These are phyloP conservation scores for Scaptomyza tumidula DNA, from an alignment of 2,888 invertebrate species.

Conservation along the genomic window DNA sequence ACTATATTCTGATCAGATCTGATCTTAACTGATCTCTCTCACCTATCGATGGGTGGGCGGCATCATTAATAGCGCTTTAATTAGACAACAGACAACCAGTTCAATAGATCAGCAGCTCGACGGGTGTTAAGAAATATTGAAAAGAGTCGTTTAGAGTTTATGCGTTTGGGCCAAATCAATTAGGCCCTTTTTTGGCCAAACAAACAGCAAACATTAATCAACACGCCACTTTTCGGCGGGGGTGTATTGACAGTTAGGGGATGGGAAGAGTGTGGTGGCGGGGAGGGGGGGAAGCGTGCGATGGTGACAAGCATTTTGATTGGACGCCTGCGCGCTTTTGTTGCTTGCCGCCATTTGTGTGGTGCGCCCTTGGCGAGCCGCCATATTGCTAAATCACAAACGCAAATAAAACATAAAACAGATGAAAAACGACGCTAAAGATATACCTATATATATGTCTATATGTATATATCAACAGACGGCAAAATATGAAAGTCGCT, in stretches of 20 bases:
- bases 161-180: constrained; percentile 61
- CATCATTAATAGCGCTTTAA: constrained; percentile 69
- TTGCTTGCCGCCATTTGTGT: constrained; percentile 60
- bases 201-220: constrained; percentile 65
- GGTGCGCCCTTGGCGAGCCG: constrained; percentile 33
- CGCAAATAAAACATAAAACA: constrained; percentile 71
- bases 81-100: constrained; percentile 57
- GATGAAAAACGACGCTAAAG: constrained; percentile 35
- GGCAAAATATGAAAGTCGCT: constrained; percentile 76
- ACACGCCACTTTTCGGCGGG: constrained; percentile 39
- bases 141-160: constrained; percentile 1
- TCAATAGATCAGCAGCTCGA: constrained; percentile 40
- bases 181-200: constrained; percentile 49
- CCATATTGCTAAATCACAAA: constrained; percentile 78
- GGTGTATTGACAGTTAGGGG: constrained; percentile 9
- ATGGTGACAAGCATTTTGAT: constrained; percentile 55
- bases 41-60: constrained; percentile 64
- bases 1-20: not conserved
- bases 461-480: constrained; percentile 51
- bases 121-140: constrained; percentile 39
- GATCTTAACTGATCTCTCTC: not conserved
- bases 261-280: not conserved
- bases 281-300: constrained; percentile 1
- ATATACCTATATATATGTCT: constrained; percentile 36
- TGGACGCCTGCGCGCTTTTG: constrained; percentile 59